Conservation (phyloP, 2,888 invertebrate genomes). For the Rotaria socialis region DNA sequence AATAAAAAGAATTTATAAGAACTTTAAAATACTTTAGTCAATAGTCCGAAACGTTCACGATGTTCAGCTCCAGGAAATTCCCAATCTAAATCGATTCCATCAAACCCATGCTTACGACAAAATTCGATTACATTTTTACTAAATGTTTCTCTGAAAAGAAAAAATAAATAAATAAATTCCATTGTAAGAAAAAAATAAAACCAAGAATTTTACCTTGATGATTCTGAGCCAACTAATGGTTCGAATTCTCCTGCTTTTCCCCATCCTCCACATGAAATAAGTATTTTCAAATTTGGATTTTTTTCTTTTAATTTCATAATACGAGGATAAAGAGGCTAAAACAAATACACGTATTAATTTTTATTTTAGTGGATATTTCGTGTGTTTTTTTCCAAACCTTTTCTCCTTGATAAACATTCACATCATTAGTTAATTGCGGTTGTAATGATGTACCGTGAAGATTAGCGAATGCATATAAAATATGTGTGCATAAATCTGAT, state of each 20-base stretch:
- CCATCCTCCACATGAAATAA: constrained; percentile 46
- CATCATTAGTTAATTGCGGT: not conserved
- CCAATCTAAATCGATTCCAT: constrained; percentile 46
- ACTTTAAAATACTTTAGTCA: constrained; percentile 36
- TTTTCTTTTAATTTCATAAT: constrained; percentile 46
- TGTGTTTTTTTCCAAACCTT: not conserved
- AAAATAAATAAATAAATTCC: not conserved
- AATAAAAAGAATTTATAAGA: too few relatives aligned
- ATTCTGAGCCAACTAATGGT: constrained; percentile 39
- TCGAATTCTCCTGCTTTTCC: constrained; percentile 43
- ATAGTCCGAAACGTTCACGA: constrained; percentile 42
- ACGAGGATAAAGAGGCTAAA: constrained; percentile 42
- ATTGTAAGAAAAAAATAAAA: not conserved
- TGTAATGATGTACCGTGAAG: constrained; percentile 23
- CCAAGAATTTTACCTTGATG: not conserved
- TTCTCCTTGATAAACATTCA: constrained; percentile 22
- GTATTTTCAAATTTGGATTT: constrained; percentile 43
- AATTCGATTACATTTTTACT: constrained; percentile 41
- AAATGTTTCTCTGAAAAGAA: constrained; percentile 34
- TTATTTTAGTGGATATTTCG: not conserved
- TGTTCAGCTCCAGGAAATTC: constrained; percentile 45
- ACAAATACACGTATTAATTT: too few relatives aligned
- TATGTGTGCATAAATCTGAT: constrained; percentile 45
- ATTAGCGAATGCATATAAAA: constrained; percentile 45
- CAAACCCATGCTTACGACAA: constrained; percentile 46